Evolutionary conservation across 2,888 invertebrate genomes (phyloP).

Genomic region (Amphiduros pacificus): DNA sequence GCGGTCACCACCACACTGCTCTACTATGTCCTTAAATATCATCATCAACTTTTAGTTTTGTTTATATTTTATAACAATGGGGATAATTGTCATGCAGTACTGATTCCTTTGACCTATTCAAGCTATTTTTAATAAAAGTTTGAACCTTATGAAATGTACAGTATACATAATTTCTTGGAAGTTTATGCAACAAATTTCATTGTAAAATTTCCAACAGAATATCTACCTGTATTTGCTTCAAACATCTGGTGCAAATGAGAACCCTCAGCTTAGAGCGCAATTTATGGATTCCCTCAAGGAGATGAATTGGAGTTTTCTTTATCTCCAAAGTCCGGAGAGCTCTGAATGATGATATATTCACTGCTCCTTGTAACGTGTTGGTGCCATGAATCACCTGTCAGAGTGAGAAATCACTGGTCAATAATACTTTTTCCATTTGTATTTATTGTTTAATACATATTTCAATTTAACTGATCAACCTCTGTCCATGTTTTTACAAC

Average conservation of each 20-base stretch:
- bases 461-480: too few relatives aligned
- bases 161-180: too few relatives aligned
- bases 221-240: conserved; percentile 40
- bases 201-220: too few relatives aligned
- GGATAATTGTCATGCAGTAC: background rate
- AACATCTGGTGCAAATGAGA: conserved; percentile 38
- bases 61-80: background rate
- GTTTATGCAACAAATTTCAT: too few relatives aligned
- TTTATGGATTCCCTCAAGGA: conserved; percentile 48
- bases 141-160: too few relatives aligned
- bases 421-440: too few relatives aligned
- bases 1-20: conserved; percentile 51
- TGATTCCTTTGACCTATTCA: too few relatives aligned
- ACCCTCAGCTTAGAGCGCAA: conserved; percentile 39
- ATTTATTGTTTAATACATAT: too few relatives aligned
- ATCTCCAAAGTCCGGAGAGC: conserved; percentile 44
- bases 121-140: too few relatives aligned
- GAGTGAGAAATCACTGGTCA: too few relatives aligned
- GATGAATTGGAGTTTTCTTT: conserved; percentile 48
- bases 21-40: conserved; percentile 47
- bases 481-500: too few relatives aligned
- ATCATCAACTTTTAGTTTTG: too few relatives aligned
- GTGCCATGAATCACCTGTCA: conserved; percentile 44
- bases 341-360: conserved; percentile 44
- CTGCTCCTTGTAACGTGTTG: conserved; percentile 41